Conservation (phyloP, 2,797 vertebrate species). For the Hylomyscus alleni region DNA sequence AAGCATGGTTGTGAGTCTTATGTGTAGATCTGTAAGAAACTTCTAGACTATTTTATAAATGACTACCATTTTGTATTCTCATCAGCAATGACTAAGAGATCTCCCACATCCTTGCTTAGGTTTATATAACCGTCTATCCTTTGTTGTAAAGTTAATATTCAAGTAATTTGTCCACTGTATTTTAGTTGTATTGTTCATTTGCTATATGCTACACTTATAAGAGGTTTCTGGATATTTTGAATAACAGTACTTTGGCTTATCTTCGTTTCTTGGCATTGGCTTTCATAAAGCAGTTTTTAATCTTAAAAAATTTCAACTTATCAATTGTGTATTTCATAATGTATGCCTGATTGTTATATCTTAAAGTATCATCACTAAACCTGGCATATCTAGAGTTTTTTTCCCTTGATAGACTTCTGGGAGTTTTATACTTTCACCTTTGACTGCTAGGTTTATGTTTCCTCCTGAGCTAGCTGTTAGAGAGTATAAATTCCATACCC, state of each 20-base stretch:
- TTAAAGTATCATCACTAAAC: background rate
- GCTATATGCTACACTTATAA: background rate
- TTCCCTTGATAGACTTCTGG: background rate
- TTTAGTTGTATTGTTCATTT: conserved; percentile 17
- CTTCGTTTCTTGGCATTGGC: background rate
- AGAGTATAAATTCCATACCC: background rate
- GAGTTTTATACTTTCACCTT: conserved; percentile 35
- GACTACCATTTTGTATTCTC: background rate
- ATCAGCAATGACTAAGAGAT: background rate
- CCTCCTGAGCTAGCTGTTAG: background rate
- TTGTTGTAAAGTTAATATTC: background rate
- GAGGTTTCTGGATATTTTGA: background rate
- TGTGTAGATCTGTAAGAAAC: background rate
- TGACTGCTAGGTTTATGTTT: background rate
- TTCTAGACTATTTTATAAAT: background rate
- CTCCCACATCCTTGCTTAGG: background rate
- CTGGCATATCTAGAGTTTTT: background rate
- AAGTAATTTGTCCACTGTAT: background rate
- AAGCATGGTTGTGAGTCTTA: background rate
- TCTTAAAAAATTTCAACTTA: conserved; percentile 20
- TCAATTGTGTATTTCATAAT: background rate
- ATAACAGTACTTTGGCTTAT: conserved; percentile 17
- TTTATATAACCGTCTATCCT: background rate
- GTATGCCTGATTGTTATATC: background rate
- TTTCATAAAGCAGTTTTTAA: background rate